These are phyloP conservation scores for Gryllus longicercus DNA, from an alignment of 2,888 invertebrate genomes.

Conservation along the genomic window DNA sequence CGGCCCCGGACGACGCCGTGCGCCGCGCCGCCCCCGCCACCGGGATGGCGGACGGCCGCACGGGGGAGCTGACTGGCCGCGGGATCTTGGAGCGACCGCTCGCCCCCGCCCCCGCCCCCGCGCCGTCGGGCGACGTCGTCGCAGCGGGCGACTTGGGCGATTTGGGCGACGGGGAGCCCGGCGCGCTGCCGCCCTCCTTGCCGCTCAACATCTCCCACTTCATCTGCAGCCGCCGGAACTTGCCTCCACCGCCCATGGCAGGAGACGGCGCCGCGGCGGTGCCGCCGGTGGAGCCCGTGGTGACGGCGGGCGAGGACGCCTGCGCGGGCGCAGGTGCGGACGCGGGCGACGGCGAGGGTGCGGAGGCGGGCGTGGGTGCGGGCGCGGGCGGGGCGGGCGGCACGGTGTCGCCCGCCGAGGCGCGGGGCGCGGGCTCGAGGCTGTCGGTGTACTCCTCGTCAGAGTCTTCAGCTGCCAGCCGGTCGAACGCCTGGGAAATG, in stretches of 20 bases:
- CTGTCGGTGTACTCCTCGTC: conserved; percentile 70
- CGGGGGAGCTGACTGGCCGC: conserved; percentile 69
- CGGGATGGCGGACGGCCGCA: conserved; percentile 43
- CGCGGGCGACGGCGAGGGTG: conserved; percentile 24
- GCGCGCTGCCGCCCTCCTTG: conserved; percentile 42
- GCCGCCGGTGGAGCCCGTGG: conserved; percentile 34
- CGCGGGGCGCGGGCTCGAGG: conserved; percentile 47
- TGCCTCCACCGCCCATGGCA: conserved; percentile 49
- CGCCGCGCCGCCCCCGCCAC: background rate
- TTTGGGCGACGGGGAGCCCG: background rate
- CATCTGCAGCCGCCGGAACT: conserved; percentile 71
- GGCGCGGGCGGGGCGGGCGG: conserved; percentile 26
- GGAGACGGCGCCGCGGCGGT: background rate
- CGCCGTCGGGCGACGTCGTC: background rate
- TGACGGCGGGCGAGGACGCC: conserved; percentile 35
- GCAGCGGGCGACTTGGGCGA: background rate
- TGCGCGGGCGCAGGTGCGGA: conserved; percentile 35
- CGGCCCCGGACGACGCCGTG: background rate
- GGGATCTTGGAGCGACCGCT: conserved; percentile 62
- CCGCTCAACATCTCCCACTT: conserved; percentile 77
- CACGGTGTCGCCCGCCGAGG: conserved; percentile 47
- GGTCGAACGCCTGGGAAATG: conserved; percentile 56
- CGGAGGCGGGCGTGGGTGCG: conserved; percentile 26
- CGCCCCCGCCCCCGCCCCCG: background rate
- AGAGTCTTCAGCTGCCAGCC: conserved; percentile 61